phyloP scores from a whole-genome alignment of 1,140 invertebrate species.

The Dolichoris vasculosae region DNA sequence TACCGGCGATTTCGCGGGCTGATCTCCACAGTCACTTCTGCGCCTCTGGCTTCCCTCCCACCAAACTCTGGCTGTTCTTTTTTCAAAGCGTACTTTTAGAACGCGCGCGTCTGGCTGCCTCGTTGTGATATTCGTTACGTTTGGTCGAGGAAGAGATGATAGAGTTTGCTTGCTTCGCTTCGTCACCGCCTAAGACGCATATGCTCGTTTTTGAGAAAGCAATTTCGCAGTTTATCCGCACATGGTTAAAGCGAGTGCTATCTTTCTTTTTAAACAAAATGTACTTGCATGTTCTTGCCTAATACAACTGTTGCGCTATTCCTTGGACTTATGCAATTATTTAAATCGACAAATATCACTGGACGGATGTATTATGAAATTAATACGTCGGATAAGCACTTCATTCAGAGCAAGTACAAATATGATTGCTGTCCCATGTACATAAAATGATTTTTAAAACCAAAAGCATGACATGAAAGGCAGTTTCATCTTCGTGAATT shows the following conservation, averaged over 20 bases:
- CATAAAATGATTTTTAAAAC: neutral
- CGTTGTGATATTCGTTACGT: neutral
- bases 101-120: too few species aligned
- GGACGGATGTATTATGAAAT: neutral
- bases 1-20: neutral
- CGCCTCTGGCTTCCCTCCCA: neutral
- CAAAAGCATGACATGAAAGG: slow-evolving; percentile 20
- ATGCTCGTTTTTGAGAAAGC: too few species aligned
- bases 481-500: slow-evolving; percentile 28
- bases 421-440: neutral
- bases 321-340: neutral
- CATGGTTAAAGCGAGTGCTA: too few species aligned
- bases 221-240: too few species aligned
- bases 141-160: neutral
- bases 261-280: too few species aligned
- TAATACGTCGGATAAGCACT: neutral
- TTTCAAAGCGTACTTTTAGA: too few species aligned
- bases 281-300: too few species aligned
- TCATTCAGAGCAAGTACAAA: neutral
- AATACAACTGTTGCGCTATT: too few species aligned
- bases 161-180: neutral
- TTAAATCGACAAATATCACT: neutral
- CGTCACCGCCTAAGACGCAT: too few species aligned
- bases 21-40: too few species aligned
- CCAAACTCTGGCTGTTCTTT: neutral